Evolutionary conservation across 2,113 vertebrate genomes (phyloP), one percentile per base, ranked within the genome.

Genomic region (Melozone crissalis): DNA sequence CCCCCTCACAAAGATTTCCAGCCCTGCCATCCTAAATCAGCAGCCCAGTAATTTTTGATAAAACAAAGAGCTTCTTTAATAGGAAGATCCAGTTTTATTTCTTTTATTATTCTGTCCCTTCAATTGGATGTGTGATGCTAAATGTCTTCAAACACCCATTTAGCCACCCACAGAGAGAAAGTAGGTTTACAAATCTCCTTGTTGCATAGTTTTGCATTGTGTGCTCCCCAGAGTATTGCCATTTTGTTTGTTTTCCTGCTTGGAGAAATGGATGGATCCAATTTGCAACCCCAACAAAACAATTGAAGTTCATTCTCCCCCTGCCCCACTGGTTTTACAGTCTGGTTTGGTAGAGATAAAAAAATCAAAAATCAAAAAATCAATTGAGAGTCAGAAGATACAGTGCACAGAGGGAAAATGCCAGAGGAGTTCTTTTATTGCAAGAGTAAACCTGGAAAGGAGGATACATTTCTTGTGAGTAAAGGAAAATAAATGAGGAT

Each of bases 91-190:
- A 63, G 13, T 43, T 91, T 93, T 28, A 59, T 33, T 91, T 67
- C 46, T 57, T 31, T 75, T 47, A 59, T 76, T 87, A 77, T 93
- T 75, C 44, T 52, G 16, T 65, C 73, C 73, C 41, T 82, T 94
- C 85, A 71, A 49, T 76, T 94, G 57, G 49, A 23, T 83, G 30
- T 69, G 54, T 75, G 75, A 59, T 85, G 59, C 87, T 96, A 95
- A 96, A 92, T 90, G 66, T 54, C 88, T 97, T 96, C 96, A 97
- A 97, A 94, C 65, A 95, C 92, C 58, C 82, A 74, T 95, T 97
- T 94, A 95, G 94, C 92, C 94, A 95, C 96, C 87, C 82, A 90
- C 94, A 71, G 96, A 93, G 96, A 90, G 75, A 94, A 89, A 85
- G 86, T 8, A 46, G 81, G 58, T 90, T 97, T 97, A 96, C 71